Evolutionary conservation across 1,140 invertebrate species (phyloP).

Genomic region (Uloborus diversus): DNA sequence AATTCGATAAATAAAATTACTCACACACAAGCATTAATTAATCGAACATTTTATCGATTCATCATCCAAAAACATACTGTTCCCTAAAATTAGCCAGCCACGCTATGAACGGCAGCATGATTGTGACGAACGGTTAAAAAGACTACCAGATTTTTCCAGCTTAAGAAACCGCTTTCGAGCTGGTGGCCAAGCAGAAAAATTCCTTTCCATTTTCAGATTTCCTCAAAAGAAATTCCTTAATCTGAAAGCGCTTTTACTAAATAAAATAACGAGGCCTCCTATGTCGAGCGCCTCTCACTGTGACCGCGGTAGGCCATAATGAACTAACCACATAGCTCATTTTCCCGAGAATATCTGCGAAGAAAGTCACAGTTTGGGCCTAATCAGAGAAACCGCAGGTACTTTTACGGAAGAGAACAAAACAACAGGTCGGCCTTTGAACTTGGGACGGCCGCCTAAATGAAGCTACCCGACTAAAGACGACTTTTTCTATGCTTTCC

Average conservation of each 20-base stretch:
- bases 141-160: too few relatives aligned
- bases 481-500: too few relatives aligned
- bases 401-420: neutral
- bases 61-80: too few relatives aligned
- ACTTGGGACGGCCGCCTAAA: conserved; percentile 34
- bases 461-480: conserved; percentile 34
- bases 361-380: neutral
- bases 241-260: conserved; percentile 1
- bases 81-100: too few relatives aligned
- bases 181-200: too few relatives aligned
- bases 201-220: too few relatives aligned
- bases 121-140: too few relatives aligned
- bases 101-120: too few relatives aligned
- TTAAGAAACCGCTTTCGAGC: too few relatives aligned
- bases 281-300: conserved; percentile 27
- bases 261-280: conserved; percentile 30
- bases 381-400: conserved; percentile 31
- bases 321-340: conserved; percentile 43
- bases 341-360: conserved; percentile 18
- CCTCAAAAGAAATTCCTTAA: neutral
- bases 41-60: too few relatives aligned
- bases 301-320: conserved; percentile 29
- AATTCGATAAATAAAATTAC: too few relatives aligned
- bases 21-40: too few relatives aligned
- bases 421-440: conserved; percentile 16